These are phyloP conservation scores for Nannobrachium achirus DNA, from an alignment of 2,113 vertebrate genomes.

Conservation along the genomic window DNA sequence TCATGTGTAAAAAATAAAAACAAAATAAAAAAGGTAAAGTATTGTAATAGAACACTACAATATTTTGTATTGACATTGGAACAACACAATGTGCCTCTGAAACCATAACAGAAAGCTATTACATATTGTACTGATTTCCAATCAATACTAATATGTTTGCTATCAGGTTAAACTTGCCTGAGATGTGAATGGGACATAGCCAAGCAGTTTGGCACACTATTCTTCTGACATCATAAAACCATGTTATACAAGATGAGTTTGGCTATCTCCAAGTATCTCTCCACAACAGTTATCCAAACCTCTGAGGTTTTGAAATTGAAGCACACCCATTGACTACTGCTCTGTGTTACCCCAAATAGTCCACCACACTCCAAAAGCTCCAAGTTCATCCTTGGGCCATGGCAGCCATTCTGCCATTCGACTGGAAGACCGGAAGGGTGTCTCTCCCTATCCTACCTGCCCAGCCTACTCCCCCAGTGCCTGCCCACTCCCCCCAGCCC, in stretches of 20 bases:
- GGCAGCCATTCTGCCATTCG: slow-evolving; percentile 31
- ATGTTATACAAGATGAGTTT: slow-evolving; percentile 22
- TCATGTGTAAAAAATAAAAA: slow-evolving; percentile 8
- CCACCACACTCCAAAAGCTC: slow-evolving; percentile 14
- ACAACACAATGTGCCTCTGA: slow-evolving; percentile 34
- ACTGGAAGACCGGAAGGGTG: slow-evolving; percentile 37
- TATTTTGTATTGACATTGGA: slow-evolving; percentile 20
- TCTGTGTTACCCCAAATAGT: slow-evolving; percentile 32
- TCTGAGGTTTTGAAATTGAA: slow-evolving; percentile 8
- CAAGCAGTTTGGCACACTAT: slow-evolving; percentile 33
- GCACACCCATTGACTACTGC: slow-evolving; percentile 19
- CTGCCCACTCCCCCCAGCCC: slow-evolving; percentile 49
- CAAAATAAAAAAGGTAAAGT: not conserved
- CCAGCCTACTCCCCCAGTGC: slow-evolving; percentile 50
- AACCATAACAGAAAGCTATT: slow-evolving; percentile 9
- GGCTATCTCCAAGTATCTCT: slow-evolving; percentile 13
- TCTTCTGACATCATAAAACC: slow-evolving; percentile 21
- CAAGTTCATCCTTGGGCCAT: slow-evolving; percentile 42
- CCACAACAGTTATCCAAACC: not conserved
- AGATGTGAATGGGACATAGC: slow-evolving; percentile 46
- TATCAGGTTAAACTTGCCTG: slow-evolving; percentile 44
- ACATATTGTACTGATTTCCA: slow-evolving; percentile 29
- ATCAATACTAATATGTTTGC: slow-evolving; percentile 32
- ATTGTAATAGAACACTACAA: slow-evolving; percentile 23
- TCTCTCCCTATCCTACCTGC: slow-evolving; percentile 42